Evolutionary conservation across 2,888 invertebrate genomes (phyloP).

Genomic region (Pristionchus japonicus): DNA sequence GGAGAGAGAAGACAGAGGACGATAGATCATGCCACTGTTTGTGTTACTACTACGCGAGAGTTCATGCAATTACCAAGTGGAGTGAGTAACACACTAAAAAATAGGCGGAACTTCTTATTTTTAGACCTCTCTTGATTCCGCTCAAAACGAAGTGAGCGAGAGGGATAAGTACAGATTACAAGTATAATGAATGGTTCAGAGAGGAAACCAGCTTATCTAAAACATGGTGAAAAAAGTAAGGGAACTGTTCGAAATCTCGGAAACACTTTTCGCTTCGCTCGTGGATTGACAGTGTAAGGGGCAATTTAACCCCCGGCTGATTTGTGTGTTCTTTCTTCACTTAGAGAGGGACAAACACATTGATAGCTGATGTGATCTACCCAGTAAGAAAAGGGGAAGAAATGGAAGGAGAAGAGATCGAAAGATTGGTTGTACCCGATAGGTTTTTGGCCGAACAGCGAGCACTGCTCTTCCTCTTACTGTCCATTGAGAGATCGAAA

Average conservation of each 20-base stretch:
- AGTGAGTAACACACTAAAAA: neutral
- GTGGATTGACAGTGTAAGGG: conserved; percentile 19
- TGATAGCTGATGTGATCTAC: neutral
- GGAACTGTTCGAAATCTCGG: neutral
- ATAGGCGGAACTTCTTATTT: too few relatives aligned
- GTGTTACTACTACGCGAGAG: neutral
- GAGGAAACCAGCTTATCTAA: too few relatives aligned
- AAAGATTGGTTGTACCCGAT: neutral
- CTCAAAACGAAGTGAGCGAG: too few relatives aligned
- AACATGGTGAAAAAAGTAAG: neutral
- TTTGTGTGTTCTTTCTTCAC: conserved; percentile 19
- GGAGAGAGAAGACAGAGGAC: neutral
- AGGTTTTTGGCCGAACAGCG: neutral
- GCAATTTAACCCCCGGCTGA: neutral
- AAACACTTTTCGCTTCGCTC: neutral
- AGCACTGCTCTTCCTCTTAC: neutral
- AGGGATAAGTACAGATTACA: too few relatives aligned
- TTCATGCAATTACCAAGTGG: conserved; percentile 2
- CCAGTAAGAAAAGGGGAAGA: neutral
- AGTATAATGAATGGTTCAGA: too few relatives aligned
- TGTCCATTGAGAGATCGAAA: neutral
- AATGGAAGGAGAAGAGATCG: neutral
- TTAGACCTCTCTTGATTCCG: too few relatives aligned
- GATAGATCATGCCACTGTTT: conserved; percentile 29
- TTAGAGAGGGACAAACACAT: neutral